Evolutionary conservation across 2,113 vertebrate genomes (phyloP).

Genomic region (Phrynosoma blainvillii): DNA sequence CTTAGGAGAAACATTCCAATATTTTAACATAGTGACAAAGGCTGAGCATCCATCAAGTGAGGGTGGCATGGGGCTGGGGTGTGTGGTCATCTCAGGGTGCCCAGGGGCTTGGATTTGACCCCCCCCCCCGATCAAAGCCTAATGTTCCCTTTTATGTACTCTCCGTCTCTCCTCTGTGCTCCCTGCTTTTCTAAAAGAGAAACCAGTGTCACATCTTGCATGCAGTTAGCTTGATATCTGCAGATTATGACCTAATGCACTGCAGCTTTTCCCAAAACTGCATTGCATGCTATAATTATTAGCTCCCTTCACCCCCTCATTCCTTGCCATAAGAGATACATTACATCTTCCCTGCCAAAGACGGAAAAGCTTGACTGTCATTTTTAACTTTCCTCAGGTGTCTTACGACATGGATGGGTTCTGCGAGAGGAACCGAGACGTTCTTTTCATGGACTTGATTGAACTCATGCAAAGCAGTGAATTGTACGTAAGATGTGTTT

Average conservation of each 20-base stretch:
- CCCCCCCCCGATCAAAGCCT: no score
- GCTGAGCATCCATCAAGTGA: no score
- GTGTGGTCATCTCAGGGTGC: no score
- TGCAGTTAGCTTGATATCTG: neutral
- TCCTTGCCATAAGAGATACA: neutral
- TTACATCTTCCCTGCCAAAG: neutral
- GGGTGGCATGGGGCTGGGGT: no score
- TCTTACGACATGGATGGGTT: conserved; percentile 98
- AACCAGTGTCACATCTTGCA: no score
- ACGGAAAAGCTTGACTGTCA: neutral
- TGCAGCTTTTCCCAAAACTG: neutral
- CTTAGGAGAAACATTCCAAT: no score
- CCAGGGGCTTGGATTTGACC: no score
- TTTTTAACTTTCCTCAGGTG: conserved; percentile 81
- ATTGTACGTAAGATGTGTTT: conserved; percentile 81
- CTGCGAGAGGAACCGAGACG: conserved; percentile 97
- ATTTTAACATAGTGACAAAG: no score
- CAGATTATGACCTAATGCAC: neutral
- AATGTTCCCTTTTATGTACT: no score
- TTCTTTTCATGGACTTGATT: conserved; percentile 96
- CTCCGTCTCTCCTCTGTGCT: no score
- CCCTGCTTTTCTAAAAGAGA: no score
- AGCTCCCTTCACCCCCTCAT: neutral
- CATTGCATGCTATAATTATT: neutral
- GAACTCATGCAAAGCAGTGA: conserved; percentile 99